Base-by-base conservation (phyloP, 2,113 vertebrate species). In the Aldabrachelys gigantea region DNA sequence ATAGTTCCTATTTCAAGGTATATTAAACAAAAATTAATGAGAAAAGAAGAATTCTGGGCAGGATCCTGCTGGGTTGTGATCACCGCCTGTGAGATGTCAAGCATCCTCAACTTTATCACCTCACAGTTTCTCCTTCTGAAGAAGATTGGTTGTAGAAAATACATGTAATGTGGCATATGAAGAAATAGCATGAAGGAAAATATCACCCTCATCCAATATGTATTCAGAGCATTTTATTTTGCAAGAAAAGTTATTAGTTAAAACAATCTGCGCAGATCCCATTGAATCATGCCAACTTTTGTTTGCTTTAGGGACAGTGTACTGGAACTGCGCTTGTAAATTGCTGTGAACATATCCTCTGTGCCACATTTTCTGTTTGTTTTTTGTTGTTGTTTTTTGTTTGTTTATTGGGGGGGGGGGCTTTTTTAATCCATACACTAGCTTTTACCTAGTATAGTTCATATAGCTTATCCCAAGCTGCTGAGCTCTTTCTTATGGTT, bases 1-100 rank as follows among this genome's bases (percentile, higher is more conserved):
- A 72, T 21, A n/a, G 31, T 72, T 72, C 31, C 65, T 38, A 72
- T 72, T 72, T 72, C 17, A 72, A 38, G 65, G 8, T 72, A 21
- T 72, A 38, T 72, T 72, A 17, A 72, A 72, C 65, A 13, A 29
- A 8, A 29, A 21, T 72, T 87, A 87, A n/a, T 80, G 19, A 72
- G n/a, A 27, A 90, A 19, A 44, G 87, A 85, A 47, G 2, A 89
- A 6, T 29, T 5, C 38, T 0, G 0, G 1, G 6, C 69, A 31
- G 27, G 3, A 87, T 65, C 19, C n/a, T 79, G 27, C 35, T 87
- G 9, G n/a, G 8, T 8, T 4, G 0, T 75, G 6, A 56, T 82
- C 25, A 57, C 3, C 13, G 69, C 9, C 24, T 0, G 0, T 35
- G 17, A 2, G 1, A 54, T 87, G 16, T 52, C 80, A 82, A 17